phyloP scores from a whole-genome alignment of 2,888 invertebrate genomes.

The Sialis fuliginosa region DNA sequence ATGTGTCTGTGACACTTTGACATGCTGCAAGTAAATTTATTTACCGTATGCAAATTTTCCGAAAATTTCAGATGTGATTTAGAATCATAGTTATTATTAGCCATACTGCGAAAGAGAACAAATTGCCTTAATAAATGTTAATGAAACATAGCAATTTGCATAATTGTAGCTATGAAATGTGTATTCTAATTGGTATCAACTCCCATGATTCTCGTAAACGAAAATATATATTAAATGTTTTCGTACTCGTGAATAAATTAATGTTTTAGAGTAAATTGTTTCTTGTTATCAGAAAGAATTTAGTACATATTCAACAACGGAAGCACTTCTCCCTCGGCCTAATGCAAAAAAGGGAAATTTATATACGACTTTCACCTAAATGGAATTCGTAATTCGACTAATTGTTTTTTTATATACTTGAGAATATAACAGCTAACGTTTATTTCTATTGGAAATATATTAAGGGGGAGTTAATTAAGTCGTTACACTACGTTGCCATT shows the following conservation, averaged over 20 bases:
- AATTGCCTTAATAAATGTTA: slow-evolving; percentile 4
- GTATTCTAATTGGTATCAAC: slow-evolving; percentile 2
- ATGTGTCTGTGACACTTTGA: background rate
- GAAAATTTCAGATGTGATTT: background rate
- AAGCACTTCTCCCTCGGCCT: too few species aligned
- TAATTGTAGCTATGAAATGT: slow-evolving; percentile 6
- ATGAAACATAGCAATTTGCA: slow-evolving; percentile 5
- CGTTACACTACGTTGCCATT: too few species aligned
- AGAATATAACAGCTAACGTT: too few species aligned
- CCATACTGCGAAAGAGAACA: background rate
- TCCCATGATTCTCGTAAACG: slow-evolving; percentile 3
- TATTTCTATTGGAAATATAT: too few species aligned
- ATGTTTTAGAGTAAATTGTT: background rate
- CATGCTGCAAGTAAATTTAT: background rate
- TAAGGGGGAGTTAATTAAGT: too few species aligned
- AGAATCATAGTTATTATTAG: background rate
- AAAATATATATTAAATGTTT: slow-evolving; percentile 1
- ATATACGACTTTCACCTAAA: too few species aligned
- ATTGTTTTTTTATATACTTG: too few species aligned
- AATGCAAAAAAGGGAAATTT: too few species aligned
- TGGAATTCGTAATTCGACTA: too few species aligned
- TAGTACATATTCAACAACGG: too few species aligned
- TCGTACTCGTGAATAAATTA: background rate
- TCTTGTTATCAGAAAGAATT: too few species aligned
- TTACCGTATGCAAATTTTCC: background rate